phyloP scores from a whole-genome alignment of 2,113 vertebrate species.

The Ranitomeya imitator region DNA sequence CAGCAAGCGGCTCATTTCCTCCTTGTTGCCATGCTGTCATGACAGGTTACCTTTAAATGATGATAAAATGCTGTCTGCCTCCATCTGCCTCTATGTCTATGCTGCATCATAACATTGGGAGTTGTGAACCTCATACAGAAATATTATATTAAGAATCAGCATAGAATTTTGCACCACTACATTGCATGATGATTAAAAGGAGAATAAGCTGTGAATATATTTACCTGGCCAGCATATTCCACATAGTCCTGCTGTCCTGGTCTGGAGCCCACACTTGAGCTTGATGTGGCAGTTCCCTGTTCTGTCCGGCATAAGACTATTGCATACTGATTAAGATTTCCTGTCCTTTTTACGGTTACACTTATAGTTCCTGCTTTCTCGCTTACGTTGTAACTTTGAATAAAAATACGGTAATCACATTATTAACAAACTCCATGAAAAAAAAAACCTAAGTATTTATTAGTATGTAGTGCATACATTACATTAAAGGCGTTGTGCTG shows the following conservation, averaged over 20 bases:
- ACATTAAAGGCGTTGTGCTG: neutral
- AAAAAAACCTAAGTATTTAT: neutral
- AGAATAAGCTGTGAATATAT: neutral
- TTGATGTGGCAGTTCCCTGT: constrained; percentile 82
- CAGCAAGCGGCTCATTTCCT: no score
- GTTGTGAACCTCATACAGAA: no score
- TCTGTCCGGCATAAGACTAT: constrained; percentile 89
- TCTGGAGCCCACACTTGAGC: constrained; percentile 63
- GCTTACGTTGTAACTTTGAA: constrained; percentile 84
- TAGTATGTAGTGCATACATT: neutral
- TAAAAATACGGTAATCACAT: neutral
- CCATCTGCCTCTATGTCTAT: no score
- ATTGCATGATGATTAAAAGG: neutral
- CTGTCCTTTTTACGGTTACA: constrained; percentile 79
- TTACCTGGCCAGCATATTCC: constrained; percentile 91
- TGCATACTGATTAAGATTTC: constrained; percentile 94
- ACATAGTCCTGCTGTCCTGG: constrained; percentile 87
- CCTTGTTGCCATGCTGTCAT: no score
- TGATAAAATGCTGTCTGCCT: no score
- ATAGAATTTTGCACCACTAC: no score
- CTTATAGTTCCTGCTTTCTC: constrained; percentile 86
- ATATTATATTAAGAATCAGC: no score
- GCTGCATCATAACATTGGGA: no score
- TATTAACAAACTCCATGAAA: neutral
- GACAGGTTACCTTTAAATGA: no score